Evolutionary conservation across 2,888 invertebrate species (phyloP).

Genomic region (Neocrepidodera transversa): DNA sequence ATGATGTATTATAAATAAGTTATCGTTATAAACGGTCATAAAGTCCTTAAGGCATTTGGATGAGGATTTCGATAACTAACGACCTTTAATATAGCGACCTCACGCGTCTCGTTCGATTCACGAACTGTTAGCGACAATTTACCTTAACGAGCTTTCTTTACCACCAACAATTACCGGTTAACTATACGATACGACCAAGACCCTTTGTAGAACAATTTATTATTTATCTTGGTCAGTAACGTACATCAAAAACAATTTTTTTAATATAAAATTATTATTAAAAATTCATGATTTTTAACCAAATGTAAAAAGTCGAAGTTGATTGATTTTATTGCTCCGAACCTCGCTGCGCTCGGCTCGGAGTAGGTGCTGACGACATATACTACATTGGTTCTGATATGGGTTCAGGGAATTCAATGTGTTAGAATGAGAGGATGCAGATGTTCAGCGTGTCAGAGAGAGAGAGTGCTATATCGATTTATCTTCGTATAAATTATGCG

Average conservation of each 20-base stretch:
- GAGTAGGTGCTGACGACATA: no score
- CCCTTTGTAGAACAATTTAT: conserved; percentile 5
- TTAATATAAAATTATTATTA: no score
- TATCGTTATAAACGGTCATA: conserved; percentile 40
- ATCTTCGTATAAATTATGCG: no score
- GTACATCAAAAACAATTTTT: not conserved
- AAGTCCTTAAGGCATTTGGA: conserved; percentile 13
- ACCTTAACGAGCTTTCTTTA: conserved; percentile 57
- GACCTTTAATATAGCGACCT: conserved; percentile 53
- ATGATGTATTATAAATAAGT: conserved; percentile 9
- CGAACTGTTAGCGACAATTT: conserved; percentile 58
- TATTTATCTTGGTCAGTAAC: not conserved
- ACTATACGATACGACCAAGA: conserved; percentile 39
- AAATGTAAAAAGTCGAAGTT: no score
- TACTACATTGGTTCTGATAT: no score
- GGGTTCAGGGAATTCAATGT: no score
- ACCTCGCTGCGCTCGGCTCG: no score
- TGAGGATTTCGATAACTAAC: conserved; percentile 44
- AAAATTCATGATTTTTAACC: no score
- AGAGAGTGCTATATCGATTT: no score
- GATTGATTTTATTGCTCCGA: no score
- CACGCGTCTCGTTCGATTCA: conserved; percentile 53
- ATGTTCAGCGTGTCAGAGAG: no score
- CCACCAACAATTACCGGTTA: conserved; percentile 53
- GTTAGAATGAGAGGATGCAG: no score